These are phyloP conservation scores for Sceliomorpha sp. DNA, from an alignment of 2,888 invertebrate genomes.

Conservation along the genomic window DNA sequence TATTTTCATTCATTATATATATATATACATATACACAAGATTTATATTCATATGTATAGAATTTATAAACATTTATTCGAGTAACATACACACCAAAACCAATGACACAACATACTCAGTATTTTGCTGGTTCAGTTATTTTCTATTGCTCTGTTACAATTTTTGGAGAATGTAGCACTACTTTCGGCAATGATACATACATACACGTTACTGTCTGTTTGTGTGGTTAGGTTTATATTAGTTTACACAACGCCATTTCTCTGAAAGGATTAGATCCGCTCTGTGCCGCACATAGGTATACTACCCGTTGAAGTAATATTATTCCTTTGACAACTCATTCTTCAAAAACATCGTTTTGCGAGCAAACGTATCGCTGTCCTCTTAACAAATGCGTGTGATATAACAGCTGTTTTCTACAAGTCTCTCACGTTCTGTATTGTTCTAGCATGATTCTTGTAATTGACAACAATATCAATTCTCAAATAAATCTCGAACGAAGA, in stretches of 20 bases:
- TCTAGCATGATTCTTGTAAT: too few relatives aligned
- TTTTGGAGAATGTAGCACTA: constrained; percentile 32
- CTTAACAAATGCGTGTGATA: too few relatives aligned
- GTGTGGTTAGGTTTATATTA: constrained; percentile 52
- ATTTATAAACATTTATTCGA: too few relatives aligned
- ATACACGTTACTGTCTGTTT: constrained; percentile 48
- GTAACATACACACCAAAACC: too few relatives aligned
- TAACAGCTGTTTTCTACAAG: too few relatives aligned
- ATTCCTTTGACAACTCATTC: background rate
- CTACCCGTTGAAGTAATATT: constrained; percentile 33
- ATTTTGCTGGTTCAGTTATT: background rate
- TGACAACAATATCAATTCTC: too few relatives aligned
- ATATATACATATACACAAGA: too few relatives aligned
- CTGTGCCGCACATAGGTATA: constrained; percentile 48
- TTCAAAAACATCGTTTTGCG: too few relatives aligned
- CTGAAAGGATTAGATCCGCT: constrained; percentile 43
- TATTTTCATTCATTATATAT: too few relatives aligned
- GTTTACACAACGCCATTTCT: constrained; percentile 49
- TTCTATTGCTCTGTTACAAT: background rate
- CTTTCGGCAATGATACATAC: constrained; percentile 28
- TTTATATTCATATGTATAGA: too few relatives aligned
- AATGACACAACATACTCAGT: background rate
- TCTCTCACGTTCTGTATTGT: too few relatives aligned
- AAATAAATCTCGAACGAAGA: too few relatives aligned
- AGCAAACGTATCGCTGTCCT: background rate